Evolutionary conservation across 2,113 vertebrate species (phyloP).

Genomic region (Plecotus auritus): DNA sequence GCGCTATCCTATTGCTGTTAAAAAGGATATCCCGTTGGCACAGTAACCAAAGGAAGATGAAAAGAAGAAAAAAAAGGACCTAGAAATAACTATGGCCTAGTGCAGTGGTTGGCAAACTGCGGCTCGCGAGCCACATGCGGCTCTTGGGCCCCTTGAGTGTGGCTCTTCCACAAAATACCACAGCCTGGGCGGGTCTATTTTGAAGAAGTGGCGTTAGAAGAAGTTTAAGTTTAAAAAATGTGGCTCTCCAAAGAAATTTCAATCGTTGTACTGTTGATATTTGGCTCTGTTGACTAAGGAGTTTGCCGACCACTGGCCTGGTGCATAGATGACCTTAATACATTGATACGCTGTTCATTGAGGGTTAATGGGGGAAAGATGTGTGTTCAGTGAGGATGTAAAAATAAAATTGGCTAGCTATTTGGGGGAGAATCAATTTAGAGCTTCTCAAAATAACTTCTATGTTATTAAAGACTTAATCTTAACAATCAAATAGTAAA

Average conservation of each 20-base stretch:
- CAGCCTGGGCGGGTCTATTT: no score
- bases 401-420: not conserved
- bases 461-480: not conserved
- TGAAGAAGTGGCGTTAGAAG: no score
- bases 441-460: not conserved
- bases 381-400: not conserved
- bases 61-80: not conserved
- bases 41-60: not conserved
- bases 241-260: no score
- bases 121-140: no score
- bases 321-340: not conserved
- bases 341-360: not conserved
- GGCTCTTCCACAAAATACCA: no score
- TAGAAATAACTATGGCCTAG: not conserved
- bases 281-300: no score
- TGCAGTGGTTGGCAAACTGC: no score
- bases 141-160: no score
- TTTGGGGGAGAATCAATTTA: not conserved
- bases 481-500: conserved; percentile 14
- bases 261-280: no score
- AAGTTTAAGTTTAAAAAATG: no score
- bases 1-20: not conserved
- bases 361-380: not conserved
- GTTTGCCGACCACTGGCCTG: no score
- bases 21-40: not conserved